Conservation (phyloP, 2,888 invertebrate species). For the Trissolcus japonicus region DNA sequence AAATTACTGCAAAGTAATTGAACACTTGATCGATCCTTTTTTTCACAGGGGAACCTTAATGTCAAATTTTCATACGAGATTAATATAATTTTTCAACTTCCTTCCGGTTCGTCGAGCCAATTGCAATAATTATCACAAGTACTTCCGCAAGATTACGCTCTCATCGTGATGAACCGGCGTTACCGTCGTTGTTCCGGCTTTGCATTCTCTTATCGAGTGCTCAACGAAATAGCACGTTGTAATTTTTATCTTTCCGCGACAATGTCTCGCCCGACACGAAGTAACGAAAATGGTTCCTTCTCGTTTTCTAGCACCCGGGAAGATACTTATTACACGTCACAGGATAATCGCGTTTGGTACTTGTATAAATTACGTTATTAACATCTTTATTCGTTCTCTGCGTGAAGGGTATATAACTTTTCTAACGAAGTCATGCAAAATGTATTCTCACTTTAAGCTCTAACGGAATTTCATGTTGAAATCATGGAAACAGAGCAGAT, state of each 20-base stretch:
- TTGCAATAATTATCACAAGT: conserved; percentile 38
- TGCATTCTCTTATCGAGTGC: conserved; percentile 31
- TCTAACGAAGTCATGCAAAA: conserved; percentile 49
- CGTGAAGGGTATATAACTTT: conserved; percentile 41
- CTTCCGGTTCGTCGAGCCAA: conserved; percentile 15
- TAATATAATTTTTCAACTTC: conserved; percentile 3
- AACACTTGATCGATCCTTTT: neutral
- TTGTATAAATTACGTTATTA: conserved; percentile 54
- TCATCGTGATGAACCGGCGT: conserved; percentile 37
- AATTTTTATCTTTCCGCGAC: conserved; percentile 52
- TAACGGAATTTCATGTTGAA: conserved; percentile 28
- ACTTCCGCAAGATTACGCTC: conserved; percentile 45
- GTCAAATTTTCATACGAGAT: neutral
- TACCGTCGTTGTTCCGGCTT: conserved; percentile 30
- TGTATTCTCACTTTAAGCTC: conserved; percentile 42
- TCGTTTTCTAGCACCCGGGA: conserved; percentile 29
- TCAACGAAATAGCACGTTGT: conserved; percentile 33
- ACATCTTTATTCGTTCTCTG: conserved; percentile 47
- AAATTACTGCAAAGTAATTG: neutral
- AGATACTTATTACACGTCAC: conserved; percentile 50
- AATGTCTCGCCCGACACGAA: conserved; percentile 46
- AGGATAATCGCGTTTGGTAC: conserved; percentile 48
- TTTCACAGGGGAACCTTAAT: no score
- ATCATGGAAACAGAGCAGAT: conserved; percentile 16
- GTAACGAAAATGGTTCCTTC: conserved; percentile 44